Evolutionary conservation across 2,113 vertebrate species (phyloP), one percentile per base, ranked within the genome.

Genomic region (Atlantisia rogersi): DNA sequence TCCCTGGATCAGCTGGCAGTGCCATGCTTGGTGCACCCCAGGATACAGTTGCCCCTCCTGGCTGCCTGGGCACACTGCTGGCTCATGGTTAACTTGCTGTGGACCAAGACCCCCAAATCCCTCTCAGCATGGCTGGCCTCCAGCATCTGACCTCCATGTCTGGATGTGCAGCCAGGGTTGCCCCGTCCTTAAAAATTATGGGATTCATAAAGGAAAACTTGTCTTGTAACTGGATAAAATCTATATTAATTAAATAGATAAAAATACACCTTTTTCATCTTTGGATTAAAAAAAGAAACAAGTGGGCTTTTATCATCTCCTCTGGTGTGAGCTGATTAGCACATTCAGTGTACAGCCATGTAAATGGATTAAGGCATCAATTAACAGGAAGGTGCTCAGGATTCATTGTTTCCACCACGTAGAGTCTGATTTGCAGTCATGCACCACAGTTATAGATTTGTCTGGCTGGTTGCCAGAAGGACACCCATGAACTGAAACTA

Each of bases 251-350:
- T 25, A 76, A 60, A 84, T 6, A 56, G 21, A 67, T 69, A 37
- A 93, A 78, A 76, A 31, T 9, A 28, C 11, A 60, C 22, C 48
- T 81, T 70, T 71, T 62, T 19, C 69, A 71, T 31, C n/a, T 69
- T 62, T 65, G 59, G 6, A 74, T 90, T 65, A 40, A 29, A 3
- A 22, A 22, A 20, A 46, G 44, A 46, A 46, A 46, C 17, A 18
- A 25, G 10, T 7, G 3, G 3, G 50, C 70, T 81, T 65, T 31
- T n/a, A 56, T 35, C 25, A 81, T 39, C 10, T 32, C 20, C 44
- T 86, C 44, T 85, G 53, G 63, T 94, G 63, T 21, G 40, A 92
- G 82, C 74, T 85, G 32, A 85, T 94, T 82, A 94, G 67, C 64
- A 91, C 25, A 63, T 63, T 88, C 46, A 35, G 65, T 44, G 42